Base-by-base conservation (phyloP, 1,140 invertebrate species). In the Neuroterus valhalla region DNA sequence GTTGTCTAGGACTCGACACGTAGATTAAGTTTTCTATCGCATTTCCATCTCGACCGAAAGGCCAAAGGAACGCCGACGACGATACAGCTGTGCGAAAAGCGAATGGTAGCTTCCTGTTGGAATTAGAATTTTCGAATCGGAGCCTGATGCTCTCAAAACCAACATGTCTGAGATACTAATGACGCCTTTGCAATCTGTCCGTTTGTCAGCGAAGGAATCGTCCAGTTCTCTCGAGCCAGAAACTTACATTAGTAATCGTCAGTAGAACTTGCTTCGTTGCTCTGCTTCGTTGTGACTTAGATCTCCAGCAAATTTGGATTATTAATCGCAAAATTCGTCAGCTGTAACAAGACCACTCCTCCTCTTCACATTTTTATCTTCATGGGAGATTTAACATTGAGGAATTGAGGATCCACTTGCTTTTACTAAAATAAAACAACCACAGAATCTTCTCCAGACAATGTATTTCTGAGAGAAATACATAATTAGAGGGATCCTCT, bases 151-250 rank as follows among this genome's bases (percentile, higher is more conserved):
- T 48, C 17, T n/a, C 46, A 17, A 48, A 48, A 48, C n/a, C 15
- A 48, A 48, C 46, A 3, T 48, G 46, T 48, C 46, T n/a, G 17
- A n/a, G n/a, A n/a, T 48, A 2, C 10, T 48, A 48, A 48, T 48
- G 46, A 48, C 17, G 17, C 46, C 46, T 48, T 19, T 48, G 46
- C 46, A 48, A 48, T 48, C 46, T 48, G 46, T 48, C 46, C 17
- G 46, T 48, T 48, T 48, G 46, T 48, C 46, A 48, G 17, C 46
- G 17, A 48, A 48, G n/a, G 46, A 48, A 48, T 48, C 46, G 46
- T 48, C 46, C 46, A 48, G 46, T 19, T 48, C 46, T 19, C n/a
- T 48, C n/a, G 46, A 48, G 46, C 46, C n/a, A 48, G 46, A 48
- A 48, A 48, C 8, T 48, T 19, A 48, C 46, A 48, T 48, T 48